Evolutionary conservation across 2,888 invertebrate species (phyloP), one percentile per base, ranked within the genome.

Genomic region (Diadegma fenestrale): DNA sequence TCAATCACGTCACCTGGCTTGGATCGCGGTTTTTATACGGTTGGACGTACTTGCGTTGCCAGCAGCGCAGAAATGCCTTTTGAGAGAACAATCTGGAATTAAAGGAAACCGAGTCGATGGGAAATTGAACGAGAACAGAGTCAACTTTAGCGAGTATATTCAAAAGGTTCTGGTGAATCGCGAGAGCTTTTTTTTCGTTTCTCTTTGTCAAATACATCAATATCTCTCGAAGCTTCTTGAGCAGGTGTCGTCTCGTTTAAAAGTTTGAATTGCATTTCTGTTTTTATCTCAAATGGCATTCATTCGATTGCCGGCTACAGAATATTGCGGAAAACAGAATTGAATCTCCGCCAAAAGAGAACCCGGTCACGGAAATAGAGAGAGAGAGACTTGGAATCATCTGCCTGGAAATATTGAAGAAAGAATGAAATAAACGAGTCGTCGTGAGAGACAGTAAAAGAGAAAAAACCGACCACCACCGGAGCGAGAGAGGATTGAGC

Each of bases 181-280:
- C 54, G 78, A 79, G 71, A 58, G 30, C 37, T 33, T 68, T 76
- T 66, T 69, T 37, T 37, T 37, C 6, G 33, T 37, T n/a, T n/a
- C 10, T 66, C 54, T 33, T 51, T 17, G 37, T n/a, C n/a, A 64
- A 19, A 43, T 69, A 69, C 63, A 84, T 75, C 64, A n/a, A 77
- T 71, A 63, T n/a, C 43, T 75, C 58, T 61, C 41, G 19, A 48
- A 8, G 45, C 58, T 45, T 66, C 61, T 66, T 54, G 43, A 43
- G 61, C 37, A 71, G 63, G 45, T 79, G 78, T 79, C 64, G 26
- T 71, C 64, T n/a, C 68, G 41, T 82, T 82, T 76, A 64, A 79
- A 85, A 75, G 58, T 58, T 66, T 66, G 69, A 85, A 85, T 85
- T 80, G 48, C 80, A 76, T 82, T 54, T 73, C 71, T 75, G 80